A percentile compares a stretch with the other conserved stretches of the same genome.
These are phyloP conservation scores for Urechis unicinctus DNA, from an alignment of 2,888 invertebrate genomes.

Conservation along the genomic window DNA sequence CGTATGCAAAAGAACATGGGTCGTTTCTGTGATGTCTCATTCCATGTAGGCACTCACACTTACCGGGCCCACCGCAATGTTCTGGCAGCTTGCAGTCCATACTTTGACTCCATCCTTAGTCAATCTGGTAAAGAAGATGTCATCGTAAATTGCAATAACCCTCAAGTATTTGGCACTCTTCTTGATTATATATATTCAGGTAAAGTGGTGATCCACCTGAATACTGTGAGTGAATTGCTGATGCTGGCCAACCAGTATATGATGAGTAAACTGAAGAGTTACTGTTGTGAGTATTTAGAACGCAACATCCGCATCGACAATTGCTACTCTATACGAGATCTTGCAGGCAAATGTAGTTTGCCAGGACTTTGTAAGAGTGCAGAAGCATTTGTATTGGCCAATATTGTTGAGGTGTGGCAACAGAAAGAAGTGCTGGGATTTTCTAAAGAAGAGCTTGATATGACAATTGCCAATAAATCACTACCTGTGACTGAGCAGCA, in stretches of 20 bases:
- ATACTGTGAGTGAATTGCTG: conserved; percentile 60
- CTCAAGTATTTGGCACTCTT: conserved; percentile 58
- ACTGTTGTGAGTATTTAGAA: conserved; percentile 63
- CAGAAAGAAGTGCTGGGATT: conserved; percentile 57
- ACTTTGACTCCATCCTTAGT: conserved; percentile 14
- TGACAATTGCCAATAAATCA: conserved; percentile 56
- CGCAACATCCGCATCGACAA: conserved; percentile 60
- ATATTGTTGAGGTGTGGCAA: conserved; percentile 52
- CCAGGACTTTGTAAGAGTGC: conserved; percentile 57
- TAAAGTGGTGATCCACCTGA: conserved; percentile 57
- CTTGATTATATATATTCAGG: conserved; percentile 66
- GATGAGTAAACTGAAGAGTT: conserved; percentile 57
- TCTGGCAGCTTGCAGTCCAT: conserved; percentile 20
- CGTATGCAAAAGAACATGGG: conserved; percentile 7
- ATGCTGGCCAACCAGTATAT: conserved; percentile 62
- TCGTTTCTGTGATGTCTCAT: conserved; percentile 17
- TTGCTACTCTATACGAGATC: conserved; percentile 59
- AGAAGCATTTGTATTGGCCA: conserved; percentile 55
- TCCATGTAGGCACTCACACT: conserved; percentile 7
- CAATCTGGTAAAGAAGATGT: background rate
- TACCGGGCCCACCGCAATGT: conserved; percentile 16
- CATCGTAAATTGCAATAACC: conserved; percentile 46
- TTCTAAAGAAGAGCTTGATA: conserved; percentile 53
- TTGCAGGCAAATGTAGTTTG: conserved; percentile 60
- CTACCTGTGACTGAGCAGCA: conserved; percentile 40